Conservation (phyloP, 1,140 invertebrate species). For the Anastrepha obliqua region DNA sequence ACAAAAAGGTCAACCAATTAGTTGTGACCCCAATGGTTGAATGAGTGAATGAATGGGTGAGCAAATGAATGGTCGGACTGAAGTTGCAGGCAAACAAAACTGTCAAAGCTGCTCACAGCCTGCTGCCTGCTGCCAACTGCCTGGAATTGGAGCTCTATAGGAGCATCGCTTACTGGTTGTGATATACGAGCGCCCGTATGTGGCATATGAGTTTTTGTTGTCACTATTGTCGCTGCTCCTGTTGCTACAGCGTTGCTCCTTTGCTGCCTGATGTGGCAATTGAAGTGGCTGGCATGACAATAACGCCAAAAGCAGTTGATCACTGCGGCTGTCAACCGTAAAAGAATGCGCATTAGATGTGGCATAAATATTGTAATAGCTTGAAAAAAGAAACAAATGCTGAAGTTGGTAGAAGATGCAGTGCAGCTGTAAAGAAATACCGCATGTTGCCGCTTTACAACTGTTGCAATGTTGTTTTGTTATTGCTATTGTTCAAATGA, state of each 20-base stretch:
- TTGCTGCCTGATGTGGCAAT: conserved; percentile 16
- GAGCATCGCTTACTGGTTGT: neutral
- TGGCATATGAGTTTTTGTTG: neutral
- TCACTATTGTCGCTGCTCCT: neutral
- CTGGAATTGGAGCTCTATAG: conserved; percentile 10
- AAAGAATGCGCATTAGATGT: conserved; percentile 40
- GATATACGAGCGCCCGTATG: neutral
- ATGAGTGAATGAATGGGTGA: neutral
- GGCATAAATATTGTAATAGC: neutral
- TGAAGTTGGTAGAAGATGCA: neutral
- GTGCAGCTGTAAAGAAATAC: neutral
- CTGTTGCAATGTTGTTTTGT: neutral
- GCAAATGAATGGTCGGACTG: neutral
- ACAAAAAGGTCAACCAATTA: conserved; percentile 52
- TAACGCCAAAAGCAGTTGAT: conserved; percentile 45
- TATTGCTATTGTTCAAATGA: neutral
- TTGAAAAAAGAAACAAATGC: neutral
- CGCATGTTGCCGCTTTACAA: neutral
- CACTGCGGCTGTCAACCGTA: conserved; percentile 41
- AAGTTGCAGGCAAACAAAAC: neutral
- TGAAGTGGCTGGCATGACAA: conserved; percentile 43
- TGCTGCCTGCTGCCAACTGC: neutral
- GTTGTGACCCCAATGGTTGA: conserved; percentile 17
- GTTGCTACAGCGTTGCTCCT: neutral
- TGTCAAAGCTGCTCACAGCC: neutral